Evolutionary conservation across 2,888 invertebrate genomes (phyloP).

Genomic region (Cistogaster globosa): DNA sequence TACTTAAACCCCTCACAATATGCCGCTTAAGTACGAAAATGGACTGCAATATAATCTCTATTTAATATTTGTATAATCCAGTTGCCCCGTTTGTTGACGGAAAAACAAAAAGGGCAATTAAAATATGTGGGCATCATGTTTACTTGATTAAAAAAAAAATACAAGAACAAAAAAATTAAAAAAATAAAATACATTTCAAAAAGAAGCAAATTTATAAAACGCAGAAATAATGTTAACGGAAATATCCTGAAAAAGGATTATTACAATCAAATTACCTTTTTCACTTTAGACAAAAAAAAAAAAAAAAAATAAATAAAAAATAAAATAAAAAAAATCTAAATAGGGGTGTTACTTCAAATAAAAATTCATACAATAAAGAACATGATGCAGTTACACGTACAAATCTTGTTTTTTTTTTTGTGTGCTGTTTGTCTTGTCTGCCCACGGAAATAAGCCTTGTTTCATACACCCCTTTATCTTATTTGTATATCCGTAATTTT

Average conservation of each 20-base stretch:
- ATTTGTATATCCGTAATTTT: slow-evolving; percentile 58
- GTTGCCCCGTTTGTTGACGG: slow-evolving; percentile 44
- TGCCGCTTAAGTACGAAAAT: slow-evolving; percentile 19
- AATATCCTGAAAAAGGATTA: slow-evolving; percentile 82
- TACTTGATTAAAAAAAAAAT: slow-evolving; percentile 63
- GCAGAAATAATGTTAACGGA: slow-evolving; percentile 59
- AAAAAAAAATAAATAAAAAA: neutral
- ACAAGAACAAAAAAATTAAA: slow-evolving; percentile 10
- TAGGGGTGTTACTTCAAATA: slow-evolving; percentile 52
- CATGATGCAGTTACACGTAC: slow-evolving; percentile 70
- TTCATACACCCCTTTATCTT: slow-evolving; percentile 72
- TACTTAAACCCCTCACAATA: slow-evolving; percentile 21
- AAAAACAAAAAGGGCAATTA: slow-evolving; percentile 72
- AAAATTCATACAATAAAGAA: slow-evolving; percentile 54
- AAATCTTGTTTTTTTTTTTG: slow-evolving; percentile 68
- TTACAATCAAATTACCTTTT: slow-evolving; percentile 81
- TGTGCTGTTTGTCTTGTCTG: slow-evolving; percentile 71
- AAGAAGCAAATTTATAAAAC: slow-evolving; percentile 59
- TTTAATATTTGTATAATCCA: slow-evolving; percentile 60
- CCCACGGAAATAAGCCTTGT: slow-evolving; percentile 75
- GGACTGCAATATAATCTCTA: slow-evolving; percentile 55
- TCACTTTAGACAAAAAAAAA: neutral
- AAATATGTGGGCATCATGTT: slow-evolving; percentile 74
- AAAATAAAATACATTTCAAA: slow-evolving; percentile 36
- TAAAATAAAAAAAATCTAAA: slow-evolving; percentile 12